These are phyloP conservation scores for Aporophyla nigra DNA, from an alignment of 2,888 invertebrate genomes.

Conservation along the genomic window DNA sequence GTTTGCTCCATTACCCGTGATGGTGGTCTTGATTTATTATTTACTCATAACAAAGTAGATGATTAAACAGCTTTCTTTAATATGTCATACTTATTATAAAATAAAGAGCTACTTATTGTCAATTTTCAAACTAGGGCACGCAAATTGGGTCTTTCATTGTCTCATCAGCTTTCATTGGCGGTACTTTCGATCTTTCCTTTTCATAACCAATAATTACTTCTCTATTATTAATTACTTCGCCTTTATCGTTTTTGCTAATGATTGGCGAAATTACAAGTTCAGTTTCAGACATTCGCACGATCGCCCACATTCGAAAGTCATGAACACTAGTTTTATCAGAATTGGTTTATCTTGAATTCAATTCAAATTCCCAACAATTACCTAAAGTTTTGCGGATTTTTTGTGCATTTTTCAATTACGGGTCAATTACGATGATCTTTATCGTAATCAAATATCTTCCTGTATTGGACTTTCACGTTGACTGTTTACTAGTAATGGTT, in stretches of 20 bases:
- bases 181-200: slow-evolving; percentile 14
- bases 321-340: slow-evolving; percentile 69
- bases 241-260: slow-evolving; percentile 38
- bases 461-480: slow-evolving; percentile 47
- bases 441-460: slow-evolving; percentile 61
- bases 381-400: slow-evolving; percentile 55
- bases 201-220: slow-evolving; percentile 23
- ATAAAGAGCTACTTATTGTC: slow-evolving; percentile 39
- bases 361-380: slow-evolving; percentile 68
- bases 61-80: slow-evolving; percentile 62
- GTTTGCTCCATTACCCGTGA: slow-evolving; percentile 53
- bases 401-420: slow-evolving; percentile 59
- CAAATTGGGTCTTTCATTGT: slow-evolving; percentile 43
- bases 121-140: slow-evolving; percentile 36
- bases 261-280: slow-evolving; percentile 25
- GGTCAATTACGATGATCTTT: slow-evolving; percentile 68
- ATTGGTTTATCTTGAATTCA: slow-evolving; percentile 77
- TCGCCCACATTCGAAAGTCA: slow-evolving; percentile 69
- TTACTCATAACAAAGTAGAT: slow-evolving; percentile 59
- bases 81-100: slow-evolving; percentile 40
- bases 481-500: slow-evolving; percentile 21
- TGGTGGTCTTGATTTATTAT: slow-evolving; percentile 62
- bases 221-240: slow-evolving; percentile 36
- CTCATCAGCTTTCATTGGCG: slow-evolving; percentile 41
- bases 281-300: slow-evolving; percentile 74